phyloP scores from a whole-genome alignment of 2,888 invertebrate genomes.

The Harmothoe impar region DNA sequence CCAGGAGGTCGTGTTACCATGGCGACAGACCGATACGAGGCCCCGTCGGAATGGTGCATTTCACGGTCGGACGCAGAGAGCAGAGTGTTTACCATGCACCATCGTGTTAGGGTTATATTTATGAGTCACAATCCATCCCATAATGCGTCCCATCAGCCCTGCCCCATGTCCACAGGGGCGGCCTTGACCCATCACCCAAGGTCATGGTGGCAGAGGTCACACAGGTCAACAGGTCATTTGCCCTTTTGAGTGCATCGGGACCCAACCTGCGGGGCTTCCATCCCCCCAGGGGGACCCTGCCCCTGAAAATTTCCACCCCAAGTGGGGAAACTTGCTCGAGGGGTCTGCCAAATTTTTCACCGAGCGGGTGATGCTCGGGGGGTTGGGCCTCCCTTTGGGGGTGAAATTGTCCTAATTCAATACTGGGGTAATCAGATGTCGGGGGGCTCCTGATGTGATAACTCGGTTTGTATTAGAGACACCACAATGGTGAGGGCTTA shows the following conservation, averaged over 20 bases:
- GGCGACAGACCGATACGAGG: neutral
- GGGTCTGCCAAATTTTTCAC: conserved; percentile 3
- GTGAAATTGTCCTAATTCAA: neutral
- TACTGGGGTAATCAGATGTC: neutral
- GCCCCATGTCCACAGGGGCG: neutral
- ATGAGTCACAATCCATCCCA: conserved; percentile 33
- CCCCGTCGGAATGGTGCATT: neutral
- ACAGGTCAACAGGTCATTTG: neutral
- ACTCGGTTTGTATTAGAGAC: conserved; percentile 47
- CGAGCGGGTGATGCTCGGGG: neutral
- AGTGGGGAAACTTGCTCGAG: neutral
- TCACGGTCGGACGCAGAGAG: neutral
- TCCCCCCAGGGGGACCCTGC: neutral
- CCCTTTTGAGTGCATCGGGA: neutral
- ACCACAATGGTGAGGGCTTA: conserved; percentile 4
- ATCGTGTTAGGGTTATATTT: conserved; percentile 20
- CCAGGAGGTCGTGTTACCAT: neutral
- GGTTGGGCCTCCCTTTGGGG: neutral
- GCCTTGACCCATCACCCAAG: neutral
- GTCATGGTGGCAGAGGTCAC: neutral
- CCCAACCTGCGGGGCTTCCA: neutral
- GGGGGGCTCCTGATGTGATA: conserved; percentile 32
- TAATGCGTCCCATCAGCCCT: neutral
- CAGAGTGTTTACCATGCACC: neutral
- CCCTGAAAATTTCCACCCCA: neutral